phyloP scores from a whole-genome alignment of 2,888 invertebrate genomes.

The Mycalesis mineus region DNA sequence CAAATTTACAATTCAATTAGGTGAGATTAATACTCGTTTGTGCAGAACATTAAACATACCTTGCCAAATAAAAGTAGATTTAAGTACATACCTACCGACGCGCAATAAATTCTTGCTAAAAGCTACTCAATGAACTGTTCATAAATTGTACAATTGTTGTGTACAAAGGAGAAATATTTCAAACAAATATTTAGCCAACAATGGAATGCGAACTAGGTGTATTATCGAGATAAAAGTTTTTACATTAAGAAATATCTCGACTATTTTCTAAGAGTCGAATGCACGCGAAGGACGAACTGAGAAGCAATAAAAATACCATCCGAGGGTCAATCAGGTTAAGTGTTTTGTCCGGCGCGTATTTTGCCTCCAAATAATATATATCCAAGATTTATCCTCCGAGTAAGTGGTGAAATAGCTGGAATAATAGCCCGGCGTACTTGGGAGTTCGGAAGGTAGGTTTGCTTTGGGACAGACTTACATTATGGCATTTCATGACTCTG shows the following conservation, averaged over 20 bases:
- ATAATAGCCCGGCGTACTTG: conserved; percentile 39
- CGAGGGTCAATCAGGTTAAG: conserved; percentile 68
- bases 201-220: conserved; percentile 9
- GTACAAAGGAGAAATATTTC: conserved; percentile 1
- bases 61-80: no score
- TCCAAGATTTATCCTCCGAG: conserved; percentile 53
- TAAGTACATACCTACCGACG: not conserved
- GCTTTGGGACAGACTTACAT: conserved; percentile 22
- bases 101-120: not conserved
- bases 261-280: conserved; percentile 22
- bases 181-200: conserved; percentile 1
- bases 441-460: conserved; percentile 32
- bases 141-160: conserved; percentile 2
- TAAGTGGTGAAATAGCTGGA: conserved; percentile 54
- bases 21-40: no score
- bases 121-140: not conserved
- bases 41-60: no score
- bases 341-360: conserved; percentile 56
- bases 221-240: conserved; percentile 19
- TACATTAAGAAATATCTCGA: conserved; percentile 24
- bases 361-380: conserved; percentile 52
- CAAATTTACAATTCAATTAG: no score
- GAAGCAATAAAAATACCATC: conserved; percentile 66
- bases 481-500: conserved; percentile 26
- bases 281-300: conserved; percentile 40